Conservation (phyloP, 2,797 vertebrate species). For the Margarornis squamiger region DNA sequence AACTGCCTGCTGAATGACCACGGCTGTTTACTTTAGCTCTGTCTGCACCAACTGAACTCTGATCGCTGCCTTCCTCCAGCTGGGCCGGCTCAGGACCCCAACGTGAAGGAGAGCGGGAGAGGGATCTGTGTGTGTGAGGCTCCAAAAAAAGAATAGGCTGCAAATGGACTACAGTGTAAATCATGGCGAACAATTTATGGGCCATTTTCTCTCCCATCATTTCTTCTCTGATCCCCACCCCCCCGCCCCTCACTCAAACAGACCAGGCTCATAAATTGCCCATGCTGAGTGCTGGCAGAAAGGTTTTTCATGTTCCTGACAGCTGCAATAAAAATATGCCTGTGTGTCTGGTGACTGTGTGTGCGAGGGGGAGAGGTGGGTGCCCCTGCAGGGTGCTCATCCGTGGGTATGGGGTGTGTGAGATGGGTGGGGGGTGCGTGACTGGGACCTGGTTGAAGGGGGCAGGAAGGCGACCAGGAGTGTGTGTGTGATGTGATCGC, state of each 20-base stretch:
- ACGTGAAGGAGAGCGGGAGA: slow-evolving; percentile 10
- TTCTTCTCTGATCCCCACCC: background rate
- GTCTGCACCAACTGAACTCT: slow-evolving; percentile 95
- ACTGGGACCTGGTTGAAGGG: accelerated
- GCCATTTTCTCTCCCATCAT: slow-evolving; percentile 57
- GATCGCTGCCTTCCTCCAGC: slow-evolving; percentile 96
- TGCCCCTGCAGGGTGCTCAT: background rate
- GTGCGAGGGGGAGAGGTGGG: background rate
- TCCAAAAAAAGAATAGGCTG: background rate
- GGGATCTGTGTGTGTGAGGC: background rate
- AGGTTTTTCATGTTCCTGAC: slow-evolving; percentile 56
- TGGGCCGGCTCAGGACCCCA: slow-evolving; percentile 92
- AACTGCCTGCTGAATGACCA: slow-evolving; percentile 96
- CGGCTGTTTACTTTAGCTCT: slow-evolving; percentile 99
- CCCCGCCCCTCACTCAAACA: slow-evolving; percentile 20
- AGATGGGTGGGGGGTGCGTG: accelerated
- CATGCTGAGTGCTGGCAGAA: slow-evolving; percentile 57
- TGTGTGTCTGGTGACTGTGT: background rate
- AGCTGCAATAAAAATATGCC: slow-evolving; percentile 63
- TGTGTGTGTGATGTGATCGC: accelerated
- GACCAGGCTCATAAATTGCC: slow-evolving; percentile 61
- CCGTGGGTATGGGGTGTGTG: background rate
- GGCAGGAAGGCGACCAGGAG: accelerated
- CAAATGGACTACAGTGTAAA: slow-evolving; percentile 64
- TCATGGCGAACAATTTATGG: slow-evolving; percentile 54